A percentile compares a stretch with the other conserved stretches of the same genome.
These are phyloP conservation scores for Paralvinella palmiformis DNA, from an alignment of 1,140 invertebrate genomes.

Conservation along the genomic window DNA sequence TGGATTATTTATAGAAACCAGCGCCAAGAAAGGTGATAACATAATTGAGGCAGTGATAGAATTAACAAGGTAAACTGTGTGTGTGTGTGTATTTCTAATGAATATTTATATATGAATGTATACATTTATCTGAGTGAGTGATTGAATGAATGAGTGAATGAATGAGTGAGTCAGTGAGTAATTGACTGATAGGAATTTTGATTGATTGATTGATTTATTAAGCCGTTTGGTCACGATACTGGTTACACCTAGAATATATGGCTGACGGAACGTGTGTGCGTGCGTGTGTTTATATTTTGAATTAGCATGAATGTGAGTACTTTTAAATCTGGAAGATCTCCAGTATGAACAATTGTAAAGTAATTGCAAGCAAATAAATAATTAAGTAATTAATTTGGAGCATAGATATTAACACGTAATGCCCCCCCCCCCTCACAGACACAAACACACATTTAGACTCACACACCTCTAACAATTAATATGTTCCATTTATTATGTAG, in stretches of 20 bases:
- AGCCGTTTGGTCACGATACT: no score
- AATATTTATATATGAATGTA: conserved; percentile 1
- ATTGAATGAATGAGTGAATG: no score
- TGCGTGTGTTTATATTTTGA: no score
- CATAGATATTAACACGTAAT: neutral
- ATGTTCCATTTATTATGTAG: conserved; percentile 34
- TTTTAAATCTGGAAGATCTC: no score
- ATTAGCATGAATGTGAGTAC: no score
- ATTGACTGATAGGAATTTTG: neutral
- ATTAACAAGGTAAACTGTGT: conserved; percentile 46
- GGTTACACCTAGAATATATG: no score
- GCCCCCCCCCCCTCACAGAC: neutral
- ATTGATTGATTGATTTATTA: neutral
- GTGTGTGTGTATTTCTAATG: neutral
- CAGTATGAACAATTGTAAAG: no score
- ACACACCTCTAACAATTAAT: neutral
- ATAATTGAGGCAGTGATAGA: conserved; percentile 50
- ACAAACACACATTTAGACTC: neutral
- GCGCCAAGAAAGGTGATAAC: conserved; percentile 52
- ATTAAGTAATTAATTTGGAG: neutral
- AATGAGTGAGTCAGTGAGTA: no score
- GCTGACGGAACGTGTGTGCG: no score
- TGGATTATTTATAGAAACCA: conserved; percentile 49
- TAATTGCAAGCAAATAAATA: neutral
- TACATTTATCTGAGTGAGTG: neutral